Evolutionary conservation across 2,113 vertebrate genomes (phyloP).

Genomic region (Empidonax traillii): DNA sequence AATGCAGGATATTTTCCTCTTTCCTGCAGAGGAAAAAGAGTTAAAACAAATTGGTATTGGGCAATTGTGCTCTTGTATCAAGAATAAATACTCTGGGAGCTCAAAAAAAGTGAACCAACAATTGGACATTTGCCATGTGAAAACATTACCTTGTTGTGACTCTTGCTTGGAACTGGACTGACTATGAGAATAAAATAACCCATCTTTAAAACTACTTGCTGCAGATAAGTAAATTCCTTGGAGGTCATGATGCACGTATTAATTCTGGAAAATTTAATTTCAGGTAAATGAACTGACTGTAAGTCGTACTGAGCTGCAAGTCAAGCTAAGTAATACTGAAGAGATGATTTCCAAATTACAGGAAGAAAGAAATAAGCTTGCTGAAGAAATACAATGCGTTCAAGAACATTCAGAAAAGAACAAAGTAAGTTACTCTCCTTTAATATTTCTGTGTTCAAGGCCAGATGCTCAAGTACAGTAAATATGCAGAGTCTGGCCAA

Average conservation of each 20-base stretch:
- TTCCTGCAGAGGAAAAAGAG: neutral
- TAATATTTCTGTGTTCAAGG: neutral
- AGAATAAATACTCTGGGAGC: neutral
- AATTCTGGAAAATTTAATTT: slow-evolving; percentile 6
- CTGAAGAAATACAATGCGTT: slow-evolving; percentile 46
- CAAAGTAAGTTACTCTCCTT: slow-evolving; percentile 51
- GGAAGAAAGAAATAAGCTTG: slow-evolving; percentile 69
- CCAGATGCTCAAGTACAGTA: neutral
- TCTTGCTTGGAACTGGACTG: neutral
- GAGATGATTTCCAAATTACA: slow-evolving; percentile 35
- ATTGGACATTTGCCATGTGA: neutral
- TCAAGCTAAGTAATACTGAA: slow-evolving; percentile 29
- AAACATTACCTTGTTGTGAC: neutral
- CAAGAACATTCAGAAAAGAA: slow-evolving; percentile 51
- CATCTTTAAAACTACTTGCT: neutral
- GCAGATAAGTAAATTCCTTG: neutral
- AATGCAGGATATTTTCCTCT: neutral
- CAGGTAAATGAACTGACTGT: slow-evolving; percentile 68
- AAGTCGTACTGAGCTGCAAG: slow-evolving; percentile 45
- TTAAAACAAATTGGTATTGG: neutral
- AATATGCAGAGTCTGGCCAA: neutral
- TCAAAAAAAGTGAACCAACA: neutral
- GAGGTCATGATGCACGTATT: neutral
- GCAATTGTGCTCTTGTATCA: neutral
- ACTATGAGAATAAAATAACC: neutral